Evolutionary conservation across 2,113 vertebrate species (phyloP), one percentile per base, ranked within the genome.

Genomic region (Thunnus maccoyii): DNA sequence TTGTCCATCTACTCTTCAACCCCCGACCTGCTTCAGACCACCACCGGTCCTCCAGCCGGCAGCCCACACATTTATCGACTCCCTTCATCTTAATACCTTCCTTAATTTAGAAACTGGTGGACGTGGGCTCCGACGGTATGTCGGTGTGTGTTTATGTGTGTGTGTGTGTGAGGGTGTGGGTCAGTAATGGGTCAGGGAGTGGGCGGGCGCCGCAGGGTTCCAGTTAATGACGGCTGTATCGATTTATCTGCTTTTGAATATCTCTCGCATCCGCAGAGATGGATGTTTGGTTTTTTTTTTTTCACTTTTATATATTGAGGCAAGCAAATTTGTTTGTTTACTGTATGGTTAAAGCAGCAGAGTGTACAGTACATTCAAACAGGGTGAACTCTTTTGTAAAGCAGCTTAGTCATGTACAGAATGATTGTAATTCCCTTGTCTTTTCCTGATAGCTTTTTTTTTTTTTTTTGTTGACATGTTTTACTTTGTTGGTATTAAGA

Each of bases 351-450:
- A 50, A 76, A 73, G 68, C 65, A 56, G 41, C n/a, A 58, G 20
- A 52, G 74, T 87, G 85, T 79, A 85, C 72, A 80, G 83, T 13
- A 63, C 36, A 68, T 65, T 75, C 70, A 79, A 68, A 90, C 89
- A 90, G 88, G 84, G 80, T 83, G 54, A 73, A 80, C 69, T 69
- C 70, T 76, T 86, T 85, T 41, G 64, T 88, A 86, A 12, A 68
- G 72, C 76, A 54, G 81, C 74, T 74, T 82, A 14, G 27, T 73
- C 72, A n/a, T 86, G 80, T 83, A 88, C 80, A 91, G 86, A 82
- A 86, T 46, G 88, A 91, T 90, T 92, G 88, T 89, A 86, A 47
- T 86, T 69, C 76, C 4, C 9, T 66, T 13, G 30, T 84, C 17
- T 36, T 63, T 65, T 79, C 65, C 55, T 70, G 63, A 67, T 41